Evolutionary conservation across 2,113 vertebrate species (phyloP).

Genomic region (Narcine bancroftii): DNA sequence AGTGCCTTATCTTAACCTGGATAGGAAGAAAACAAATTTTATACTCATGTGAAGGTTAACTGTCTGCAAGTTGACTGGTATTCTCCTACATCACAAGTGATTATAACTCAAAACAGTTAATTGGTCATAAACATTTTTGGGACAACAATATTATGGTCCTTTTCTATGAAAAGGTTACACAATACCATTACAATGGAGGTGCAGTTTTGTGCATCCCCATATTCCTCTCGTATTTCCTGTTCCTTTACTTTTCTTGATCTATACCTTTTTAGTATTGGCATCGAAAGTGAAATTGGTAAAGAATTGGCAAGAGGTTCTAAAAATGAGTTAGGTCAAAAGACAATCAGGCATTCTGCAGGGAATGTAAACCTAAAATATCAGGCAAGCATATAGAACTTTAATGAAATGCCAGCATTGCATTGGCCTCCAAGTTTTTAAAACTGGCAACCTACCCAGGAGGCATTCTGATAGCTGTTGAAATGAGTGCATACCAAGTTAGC

Average conservation of each 20-base stretch:
- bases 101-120: background rate
- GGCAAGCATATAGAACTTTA: background rate
- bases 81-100: background rate
- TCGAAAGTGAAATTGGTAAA: background rate
- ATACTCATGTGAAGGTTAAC: background rate
- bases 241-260: background rate
- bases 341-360: background rate
- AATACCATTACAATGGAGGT: background rate
- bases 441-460: background rate
- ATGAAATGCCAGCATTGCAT: background rate
- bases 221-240: background rate
- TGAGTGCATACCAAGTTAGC: background rate
- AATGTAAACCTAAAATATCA: background rate
- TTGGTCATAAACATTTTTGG: background rate
- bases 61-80: background rate
- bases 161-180: background rate
- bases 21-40: background rate
- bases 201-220: background rate
- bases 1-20: background rate
- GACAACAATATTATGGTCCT: background rate
- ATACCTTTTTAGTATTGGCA: background rate
- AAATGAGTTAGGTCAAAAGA: background rate
- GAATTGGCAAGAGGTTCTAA: background rate
- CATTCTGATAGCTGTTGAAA: constrained; percentile 24
- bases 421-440: background rate